A percentile compares a stretch with the other conserved stretches of the same genome.
These are phyloP conservation scores for Parus major DNA, from an alignment of 2,113 vertebrate species.

Conservation along the genomic window DNA sequence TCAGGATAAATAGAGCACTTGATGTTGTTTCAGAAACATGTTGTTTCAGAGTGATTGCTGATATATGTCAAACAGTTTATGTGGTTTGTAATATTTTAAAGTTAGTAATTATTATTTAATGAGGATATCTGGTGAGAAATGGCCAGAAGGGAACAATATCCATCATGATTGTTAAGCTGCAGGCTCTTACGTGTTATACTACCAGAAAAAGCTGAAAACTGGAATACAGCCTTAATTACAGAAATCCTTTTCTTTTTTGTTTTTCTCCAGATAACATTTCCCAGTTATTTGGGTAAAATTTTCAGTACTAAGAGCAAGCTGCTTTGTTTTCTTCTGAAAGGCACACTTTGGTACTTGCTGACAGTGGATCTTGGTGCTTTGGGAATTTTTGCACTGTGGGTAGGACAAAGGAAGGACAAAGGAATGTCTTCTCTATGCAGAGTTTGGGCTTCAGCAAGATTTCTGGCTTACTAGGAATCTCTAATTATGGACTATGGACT, in stretches of 20 bases:
- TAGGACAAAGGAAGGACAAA: fast-evolving
- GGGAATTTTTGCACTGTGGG: not conserved
- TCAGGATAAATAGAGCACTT: not conserved
- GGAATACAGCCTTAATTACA: not conserved
- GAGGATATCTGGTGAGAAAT: not conserved
- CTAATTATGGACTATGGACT: not conserved
- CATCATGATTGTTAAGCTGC: not conserved
- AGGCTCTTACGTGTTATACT: not conserved
- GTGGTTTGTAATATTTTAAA: not conserved
- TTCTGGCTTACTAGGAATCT: not conserved
- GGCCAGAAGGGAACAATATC: not conserved
- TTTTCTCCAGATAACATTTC: not conserved
- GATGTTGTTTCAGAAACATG: not conserved
- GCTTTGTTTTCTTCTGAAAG: not conserved
- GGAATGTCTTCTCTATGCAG: not conserved
- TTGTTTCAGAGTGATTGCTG: not conserved
- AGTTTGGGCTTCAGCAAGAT: not conserved
- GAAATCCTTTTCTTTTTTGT: not conserved
- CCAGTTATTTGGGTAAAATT: not conserved
- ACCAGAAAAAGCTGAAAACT: not conserved
- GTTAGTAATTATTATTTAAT: not conserved
- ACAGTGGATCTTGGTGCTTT: not conserved
- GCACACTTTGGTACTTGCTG: fast-evolving
- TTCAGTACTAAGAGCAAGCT: not conserved
- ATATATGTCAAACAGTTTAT: not conserved